These are phyloP conservation scores for Andrena dorsata DNA, from an alignment of 2,888 invertebrate species.

Conservation along the genomic window DNA sequence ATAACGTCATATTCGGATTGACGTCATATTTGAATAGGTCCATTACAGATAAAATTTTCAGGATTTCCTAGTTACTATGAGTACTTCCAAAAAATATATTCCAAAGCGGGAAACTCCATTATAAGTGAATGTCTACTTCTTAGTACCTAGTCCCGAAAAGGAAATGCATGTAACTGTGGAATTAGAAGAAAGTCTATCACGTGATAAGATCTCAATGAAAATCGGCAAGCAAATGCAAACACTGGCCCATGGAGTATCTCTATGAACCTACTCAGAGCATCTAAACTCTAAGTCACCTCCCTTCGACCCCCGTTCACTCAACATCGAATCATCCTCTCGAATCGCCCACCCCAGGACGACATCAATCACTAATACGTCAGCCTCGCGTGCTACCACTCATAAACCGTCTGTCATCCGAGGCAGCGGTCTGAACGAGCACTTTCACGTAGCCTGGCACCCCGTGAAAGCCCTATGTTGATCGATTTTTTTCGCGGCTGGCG, in stretches of 20 bases:
- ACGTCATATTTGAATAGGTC: too few relatives aligned
- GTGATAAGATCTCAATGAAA: too few relatives aligned
- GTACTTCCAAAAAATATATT: too few relatives aligned
- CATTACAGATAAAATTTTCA: too few relatives aligned
- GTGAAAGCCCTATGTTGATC: constrained; percentile 53
- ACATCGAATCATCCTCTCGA: background rate
- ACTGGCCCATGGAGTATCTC: background rate
- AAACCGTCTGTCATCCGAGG: background rate
- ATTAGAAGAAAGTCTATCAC: too few relatives aligned
- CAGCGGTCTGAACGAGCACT: background rate
- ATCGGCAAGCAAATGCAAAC: too few relatives aligned
- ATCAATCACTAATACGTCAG: background rate
- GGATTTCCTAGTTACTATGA: too few relatives aligned
- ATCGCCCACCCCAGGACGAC: background rate
- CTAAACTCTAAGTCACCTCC: background rate
- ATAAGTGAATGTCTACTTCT: too few relatives aligned
- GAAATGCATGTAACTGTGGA: too few relatives aligned
- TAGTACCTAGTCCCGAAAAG: too few relatives aligned
- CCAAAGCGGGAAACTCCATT: too few relatives aligned
- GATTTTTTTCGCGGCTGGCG: constrained; percentile 64
- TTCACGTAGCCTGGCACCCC: constrained; percentile 6
- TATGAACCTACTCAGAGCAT: background rate
- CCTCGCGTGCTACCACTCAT: background rate
- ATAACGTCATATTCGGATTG: too few relatives aligned
- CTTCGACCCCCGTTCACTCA: background rate